These are phyloP conservation scores for Cheilosia urbana DNA, from an alignment of 2,888 invertebrate genomes.

Conservation along the genomic window DNA sequence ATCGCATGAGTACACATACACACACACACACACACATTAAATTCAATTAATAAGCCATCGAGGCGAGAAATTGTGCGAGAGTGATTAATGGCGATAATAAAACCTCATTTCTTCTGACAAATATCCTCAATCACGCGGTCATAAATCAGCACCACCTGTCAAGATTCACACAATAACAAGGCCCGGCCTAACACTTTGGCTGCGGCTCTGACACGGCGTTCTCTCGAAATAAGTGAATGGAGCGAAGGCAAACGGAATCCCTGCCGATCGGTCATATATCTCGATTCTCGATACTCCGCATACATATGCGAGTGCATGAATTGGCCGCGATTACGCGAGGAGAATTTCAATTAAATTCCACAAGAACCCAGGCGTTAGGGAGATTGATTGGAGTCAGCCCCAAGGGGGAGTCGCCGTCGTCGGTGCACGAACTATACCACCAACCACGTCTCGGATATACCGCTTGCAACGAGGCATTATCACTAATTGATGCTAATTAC, in stretches of 20 bases:
- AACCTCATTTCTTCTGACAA: slow-evolving; percentile 77
- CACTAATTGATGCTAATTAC: slow-evolving; percentile 75
- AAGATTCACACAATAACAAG: slow-evolving; percentile 76
- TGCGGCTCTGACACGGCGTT: slow-evolving; percentile 18
- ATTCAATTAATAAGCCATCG: slow-evolving; percentile 72
- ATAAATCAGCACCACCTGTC: slow-evolving; percentile 82
- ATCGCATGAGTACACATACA: slow-evolving; percentile 28
- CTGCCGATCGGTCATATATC: slow-evolving; percentile 56
- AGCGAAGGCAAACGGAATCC: slow-evolving; percentile 39
- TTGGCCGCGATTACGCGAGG: slow-evolving; percentile 69
- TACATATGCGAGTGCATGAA: slow-evolving; percentile 14
- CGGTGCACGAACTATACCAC: slow-evolving; percentile 46
- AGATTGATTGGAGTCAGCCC: slow-evolving; percentile 71
- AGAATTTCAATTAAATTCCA: slow-evolving; percentile 72
- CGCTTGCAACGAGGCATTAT: slow-evolving; percentile 56
- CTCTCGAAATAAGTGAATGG: slow-evolving; percentile 57
- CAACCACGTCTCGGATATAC: slow-evolving; percentile 47
- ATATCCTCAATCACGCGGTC: slow-evolving; percentile 80
- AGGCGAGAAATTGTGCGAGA: slow-evolving; percentile 59
- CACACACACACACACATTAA: slow-evolving; percentile 44
- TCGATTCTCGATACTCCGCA: not conserved
- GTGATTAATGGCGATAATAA: slow-evolving; percentile 73
- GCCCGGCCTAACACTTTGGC: slow-evolving; percentile 28
- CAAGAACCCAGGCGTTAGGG: slow-evolving; percentile 66
- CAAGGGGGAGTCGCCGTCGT: slow-evolving; percentile 58